Conservation (phyloP, 2,113 vertebrate genomes). For the Okapia johnstoni region DNA sequence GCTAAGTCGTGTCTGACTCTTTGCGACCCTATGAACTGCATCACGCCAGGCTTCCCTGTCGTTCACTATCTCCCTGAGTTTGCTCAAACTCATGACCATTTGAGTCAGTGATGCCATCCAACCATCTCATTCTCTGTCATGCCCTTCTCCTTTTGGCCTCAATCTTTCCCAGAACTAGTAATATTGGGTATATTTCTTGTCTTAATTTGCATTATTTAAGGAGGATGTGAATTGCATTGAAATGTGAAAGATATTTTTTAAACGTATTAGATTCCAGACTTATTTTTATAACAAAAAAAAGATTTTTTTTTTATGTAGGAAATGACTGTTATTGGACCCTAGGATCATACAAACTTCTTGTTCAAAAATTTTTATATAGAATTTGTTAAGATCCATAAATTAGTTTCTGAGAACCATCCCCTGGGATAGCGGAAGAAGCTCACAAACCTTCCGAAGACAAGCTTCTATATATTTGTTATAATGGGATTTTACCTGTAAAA, state of each 20-base stretch:
- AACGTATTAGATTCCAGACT: not conserved
- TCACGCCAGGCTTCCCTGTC: not conserved
- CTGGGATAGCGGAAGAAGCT: not conserved
- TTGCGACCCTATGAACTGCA: not conserved
- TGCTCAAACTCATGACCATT: not conserved
- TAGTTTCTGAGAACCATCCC: not conserved
- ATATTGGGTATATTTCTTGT: not conserved
- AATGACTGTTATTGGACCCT: not conserved
- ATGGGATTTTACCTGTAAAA: slow-evolving; percentile 73
- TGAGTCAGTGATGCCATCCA: not conserved
- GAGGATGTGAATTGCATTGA: not conserved
- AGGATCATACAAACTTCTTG: not conserved
- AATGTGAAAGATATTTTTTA: not conserved
- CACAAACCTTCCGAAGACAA: not conserved
- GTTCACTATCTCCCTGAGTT: not conserved
- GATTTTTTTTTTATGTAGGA: not conserved
- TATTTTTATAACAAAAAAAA: not conserved
- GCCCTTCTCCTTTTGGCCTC: not conserved
- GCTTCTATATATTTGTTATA: slow-evolving; percentile 58
- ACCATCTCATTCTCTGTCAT: not conserved
- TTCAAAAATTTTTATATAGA: not conserved
- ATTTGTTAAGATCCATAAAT: not conserved
- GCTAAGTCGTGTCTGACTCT: not conserved
- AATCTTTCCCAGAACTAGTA: not conserved
- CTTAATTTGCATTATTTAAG: not conserved